phyloP scores from a whole-genome alignment of 2,888 invertebrate genomes.

The Pammene aurita region DNA sequence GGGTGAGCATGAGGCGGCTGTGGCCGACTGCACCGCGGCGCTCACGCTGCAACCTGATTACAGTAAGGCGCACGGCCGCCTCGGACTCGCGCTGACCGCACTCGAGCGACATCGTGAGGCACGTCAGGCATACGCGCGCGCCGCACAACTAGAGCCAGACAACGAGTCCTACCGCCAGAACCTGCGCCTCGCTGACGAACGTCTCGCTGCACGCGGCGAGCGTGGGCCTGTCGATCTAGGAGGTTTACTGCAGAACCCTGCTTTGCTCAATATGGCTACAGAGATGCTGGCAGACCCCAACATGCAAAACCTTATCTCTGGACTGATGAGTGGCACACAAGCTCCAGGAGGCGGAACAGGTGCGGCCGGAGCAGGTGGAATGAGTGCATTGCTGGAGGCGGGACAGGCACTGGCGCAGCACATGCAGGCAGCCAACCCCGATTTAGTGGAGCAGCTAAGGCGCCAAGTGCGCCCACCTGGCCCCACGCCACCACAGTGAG shows the following conservation, averaged over 20 bases:
- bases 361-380: slow-evolving; percentile 56
- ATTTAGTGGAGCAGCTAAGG: slow-evolving; percentile 90
- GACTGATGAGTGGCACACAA: slow-evolving; percentile 75
- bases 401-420: slow-evolving; percentile 92
- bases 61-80: slow-evolving; percentile 96
- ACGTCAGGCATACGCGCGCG: slow-evolving; percentile 92
- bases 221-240: slow-evolving; percentile 82
- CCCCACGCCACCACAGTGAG: slow-evolving; percentile 51
- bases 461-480: slow-evolving; percentile 73
- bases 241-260: slow-evolving; percentile 90
- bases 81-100: slow-evolving; percentile 94
- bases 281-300: slow-evolving; percentile 93
- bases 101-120: slow-evolving; percentile 93
- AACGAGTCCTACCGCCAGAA: slow-evolving; percentile 96
- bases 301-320: slow-evolving; percentile 89
- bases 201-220: slow-evolving; percentile 86
- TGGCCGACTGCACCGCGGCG: slow-evolving; percentile 95
- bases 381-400: slow-evolving; percentile 79
- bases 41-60: slow-evolving; percentile 94
- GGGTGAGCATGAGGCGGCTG: slow-evolving; percentile 91
- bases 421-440: slow-evolving; percentile 92
- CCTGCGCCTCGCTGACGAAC: slow-evolving; percentile 91
- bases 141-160: slow-evolving; percentile 94
- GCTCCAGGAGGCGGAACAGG: slow-evolving; percentile 48
- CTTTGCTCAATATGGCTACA: slow-evolving; percentile 92